Evolutionary conservation across 2,113 vertebrate species (phyloP), one percentile per base, ranked within the genome.

Genomic region (Nothobranchius furzeri): DNA sequence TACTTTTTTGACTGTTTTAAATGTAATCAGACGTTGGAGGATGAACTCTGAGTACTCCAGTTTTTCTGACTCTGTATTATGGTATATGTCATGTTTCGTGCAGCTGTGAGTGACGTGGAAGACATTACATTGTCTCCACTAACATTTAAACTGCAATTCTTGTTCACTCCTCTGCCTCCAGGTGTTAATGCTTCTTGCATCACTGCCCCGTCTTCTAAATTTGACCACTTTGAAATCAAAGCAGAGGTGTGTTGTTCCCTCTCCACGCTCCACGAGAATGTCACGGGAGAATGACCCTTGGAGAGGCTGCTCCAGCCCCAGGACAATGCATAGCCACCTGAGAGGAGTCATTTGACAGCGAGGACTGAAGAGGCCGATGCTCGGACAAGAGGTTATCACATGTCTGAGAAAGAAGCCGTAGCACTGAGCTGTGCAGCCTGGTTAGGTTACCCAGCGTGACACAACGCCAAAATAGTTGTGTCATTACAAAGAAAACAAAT

Each of bases 271-370:
- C 64, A 78, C 55, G 11, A 76, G 57, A 15, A 63, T 79, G 88
- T 90, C 88, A 86, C 70, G 86, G 88, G 86, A 92, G 85, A 89
- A 54, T 83, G 83, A 89, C 82, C 86, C 68, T 8, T 37, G 17
- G 43, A 76, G 74, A 83, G 68, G 71, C 40, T 7, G 60, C 30
- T 47, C 55, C 59, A 48, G 78, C 85, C 85, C 55, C 69, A 64
- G 87, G 83, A 84, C 81, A 79, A 36, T 15, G 52, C 36, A 52
- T 68, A 77, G 79, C 70, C 82, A 70, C 85, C 78, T 78, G 70
- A 87, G 73, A 87, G 63, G 78, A 85, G 77, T n/a, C 81, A 79
- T 86, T 86, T 78, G 76, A 55, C 69, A 55, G 74, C 65, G 67
- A 75, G 76, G 47, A 17, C 14, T 53, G 48, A 60, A 64, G 25